Evolutionary conservation across 2,888 invertebrate species (phyloP).

Genomic region (Oxytorus armatus): DNA sequence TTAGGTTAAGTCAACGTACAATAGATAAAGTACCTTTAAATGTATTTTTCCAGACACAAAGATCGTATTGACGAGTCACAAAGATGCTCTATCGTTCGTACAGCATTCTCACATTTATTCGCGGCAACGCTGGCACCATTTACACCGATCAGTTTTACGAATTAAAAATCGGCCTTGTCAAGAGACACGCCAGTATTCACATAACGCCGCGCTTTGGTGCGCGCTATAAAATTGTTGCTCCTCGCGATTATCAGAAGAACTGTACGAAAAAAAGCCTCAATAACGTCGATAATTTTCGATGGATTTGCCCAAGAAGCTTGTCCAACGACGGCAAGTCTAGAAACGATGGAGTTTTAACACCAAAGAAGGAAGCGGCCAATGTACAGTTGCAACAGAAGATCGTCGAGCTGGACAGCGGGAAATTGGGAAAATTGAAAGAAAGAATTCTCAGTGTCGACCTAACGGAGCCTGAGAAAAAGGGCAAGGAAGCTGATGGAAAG

Average conservation of each 20-base stretch:
- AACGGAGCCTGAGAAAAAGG: slow-evolving; percentile 14
- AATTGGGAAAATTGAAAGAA: slow-evolving; percentile 81
- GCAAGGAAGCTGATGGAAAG: slow-evolving; percentile 57
- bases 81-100: slow-evolving; percentile 81
- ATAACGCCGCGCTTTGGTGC: slow-evolving; percentile 74
- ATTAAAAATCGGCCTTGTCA: slow-evolving; percentile 76
- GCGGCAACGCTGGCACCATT: slow-evolving; percentile 73
- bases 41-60: slow-evolving; percentile 33
- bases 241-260: slow-evolving; percentile 72
- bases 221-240: slow-evolving; percentile 70
- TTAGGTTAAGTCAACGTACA: slow-evolving; percentile 44
- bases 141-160: slow-evolving; percentile 76
- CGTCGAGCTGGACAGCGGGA: slow-evolving; percentile 76
- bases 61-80: slow-evolving; percentile 10
- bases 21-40: slow-evolving; percentile 1
- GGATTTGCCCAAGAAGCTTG: slow-evolving; percentile 66
- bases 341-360: slow-evolving; percentile 57
- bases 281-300: slow-evolving; percentile 69
- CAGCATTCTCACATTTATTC: slow-evolving; percentile 76
- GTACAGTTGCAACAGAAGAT: slow-evolving; percentile 73
- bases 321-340: slow-evolving; percentile 69
- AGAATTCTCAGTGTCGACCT: slow-evolving; percentile 75
- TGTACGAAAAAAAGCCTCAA: slow-evolving; percentile 68
- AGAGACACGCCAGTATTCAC: slow-evolving; percentile 77
- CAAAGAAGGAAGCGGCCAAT: slow-evolving; percentile 53